A percentile compares a stretch with the other conserved stretches of the same genome.
Evolutionary conservation across 1,140 invertebrate species (phyloP).

Genomic region (Drosophila teissieri): DNA sequence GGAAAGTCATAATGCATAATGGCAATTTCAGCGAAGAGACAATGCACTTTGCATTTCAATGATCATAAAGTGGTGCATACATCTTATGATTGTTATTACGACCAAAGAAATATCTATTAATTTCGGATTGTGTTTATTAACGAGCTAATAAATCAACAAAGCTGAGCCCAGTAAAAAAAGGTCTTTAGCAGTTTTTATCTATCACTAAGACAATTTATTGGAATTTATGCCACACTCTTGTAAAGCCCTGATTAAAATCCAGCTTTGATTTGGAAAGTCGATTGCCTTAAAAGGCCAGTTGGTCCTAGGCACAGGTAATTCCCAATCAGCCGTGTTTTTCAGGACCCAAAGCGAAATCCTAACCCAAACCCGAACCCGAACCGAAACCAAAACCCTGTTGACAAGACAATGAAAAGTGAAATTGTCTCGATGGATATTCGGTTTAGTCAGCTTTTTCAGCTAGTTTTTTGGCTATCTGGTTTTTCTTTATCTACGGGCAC

Average conservation of each 20-base stretch:
- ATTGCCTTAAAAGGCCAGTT: conserved; percentile 18
- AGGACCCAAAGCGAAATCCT: conserved; percentile 4
- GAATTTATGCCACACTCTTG: background rate
- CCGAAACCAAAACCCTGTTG: conserved; percentile 8
- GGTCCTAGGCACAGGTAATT: conserved; percentile 11
- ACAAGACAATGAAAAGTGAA: conserved; percentile 75
- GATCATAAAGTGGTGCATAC: background rate
- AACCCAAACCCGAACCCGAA: background rate
- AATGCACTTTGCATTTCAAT: conserved; percentile 55
- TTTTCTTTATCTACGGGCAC: conserved; percentile 50
- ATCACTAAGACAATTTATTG: background rate
- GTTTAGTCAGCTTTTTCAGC: conserved; percentile 13
- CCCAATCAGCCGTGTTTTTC: conserved; percentile 12
- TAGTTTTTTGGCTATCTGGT: conserved; percentile 27
- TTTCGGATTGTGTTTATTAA: background rate
- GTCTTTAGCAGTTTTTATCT: too few species aligned
- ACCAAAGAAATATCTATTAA: background rate
- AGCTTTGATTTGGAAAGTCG: conserved; percentile 22
- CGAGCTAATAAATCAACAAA: too few species aligned
- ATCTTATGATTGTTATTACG: background rate
- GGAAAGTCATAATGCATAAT: conserved; percentile 30
- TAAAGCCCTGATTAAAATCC: background rate
- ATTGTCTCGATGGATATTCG: conserved; percentile 67
- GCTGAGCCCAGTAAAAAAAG: too few species aligned
- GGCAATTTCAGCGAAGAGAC: conserved; percentile 3